These are phyloP conservation scores for Papilio polytes DNA, from an alignment of 1,140 invertebrate genomes.

Conservation along the genomic window DNA sequence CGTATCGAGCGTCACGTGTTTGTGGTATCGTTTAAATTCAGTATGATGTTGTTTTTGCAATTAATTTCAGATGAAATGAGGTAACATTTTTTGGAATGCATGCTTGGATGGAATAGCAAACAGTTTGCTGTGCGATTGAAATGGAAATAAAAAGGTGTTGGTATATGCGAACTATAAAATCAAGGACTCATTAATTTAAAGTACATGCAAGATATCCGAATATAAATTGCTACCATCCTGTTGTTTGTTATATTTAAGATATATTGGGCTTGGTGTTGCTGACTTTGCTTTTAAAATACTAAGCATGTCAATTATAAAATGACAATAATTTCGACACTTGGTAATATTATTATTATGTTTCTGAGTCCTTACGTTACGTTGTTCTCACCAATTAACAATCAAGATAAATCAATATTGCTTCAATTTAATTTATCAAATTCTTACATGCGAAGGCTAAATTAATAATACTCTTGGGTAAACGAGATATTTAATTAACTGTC, in stretches of 20 bases:
- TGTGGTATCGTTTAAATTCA: constrained; percentile 19
- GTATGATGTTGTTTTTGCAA: constrained; percentile 21
- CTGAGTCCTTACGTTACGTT: neutral
- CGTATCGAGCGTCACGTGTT: neutral
- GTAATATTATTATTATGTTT: neutral
- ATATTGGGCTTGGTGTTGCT: too few species aligned
- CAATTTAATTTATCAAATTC: neutral
- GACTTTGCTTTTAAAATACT: neutral
- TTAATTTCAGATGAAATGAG: neutral
- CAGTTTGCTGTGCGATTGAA: neutral
- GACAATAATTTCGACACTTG: neutral
- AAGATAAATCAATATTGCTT: neutral
- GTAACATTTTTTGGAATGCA: constrained; percentile 1
- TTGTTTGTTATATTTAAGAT: too few species aligned
- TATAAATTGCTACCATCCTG: too few species aligned
- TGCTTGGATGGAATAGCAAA: neutral
- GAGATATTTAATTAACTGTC: constrained; percentile 10
- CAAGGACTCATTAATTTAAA: too few species aligned
- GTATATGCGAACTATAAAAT: neutral
- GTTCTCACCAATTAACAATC: neutral
- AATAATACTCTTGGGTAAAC: constrained; percentile 36
- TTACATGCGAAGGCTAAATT: constrained; percentile 22
- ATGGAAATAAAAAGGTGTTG: neutral
- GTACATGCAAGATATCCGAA: too few species aligned
- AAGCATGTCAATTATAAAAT: too few species aligned